phyloP scores from a whole-genome alignment of 2,797 vertebrate species.

The Eulemur coronatus region DNA sequence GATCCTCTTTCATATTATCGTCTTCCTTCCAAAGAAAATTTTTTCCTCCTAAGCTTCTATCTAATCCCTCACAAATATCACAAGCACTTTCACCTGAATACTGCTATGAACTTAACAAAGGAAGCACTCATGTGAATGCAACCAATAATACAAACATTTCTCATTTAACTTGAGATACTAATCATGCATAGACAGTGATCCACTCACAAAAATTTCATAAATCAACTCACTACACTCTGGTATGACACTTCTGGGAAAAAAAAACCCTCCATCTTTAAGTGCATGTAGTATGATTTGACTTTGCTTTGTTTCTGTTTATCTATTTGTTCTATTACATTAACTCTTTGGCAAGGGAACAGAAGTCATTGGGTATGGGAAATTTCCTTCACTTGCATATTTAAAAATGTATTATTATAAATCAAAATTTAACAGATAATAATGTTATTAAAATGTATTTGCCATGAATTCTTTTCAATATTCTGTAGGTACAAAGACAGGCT shows the following conservation, averaged over 20 bases:
- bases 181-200: background rate
- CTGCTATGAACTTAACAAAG: background rate
- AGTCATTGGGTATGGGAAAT: background rate
- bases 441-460: background rate
- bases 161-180: background rate
- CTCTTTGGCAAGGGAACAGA: background rate
- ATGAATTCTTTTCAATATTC: background rate
- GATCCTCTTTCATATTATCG: background rate
- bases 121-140: background rate
- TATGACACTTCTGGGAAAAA: background rate
- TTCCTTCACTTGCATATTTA: background rate
- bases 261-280: background rate
- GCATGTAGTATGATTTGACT: background rate
- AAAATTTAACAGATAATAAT: background rate
- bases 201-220: background rate
- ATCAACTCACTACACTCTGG: background rate
- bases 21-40: background rate
- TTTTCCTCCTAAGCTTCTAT: background rate
- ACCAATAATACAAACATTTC: background rate
- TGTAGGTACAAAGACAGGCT: background rate
- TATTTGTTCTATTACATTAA: background rate
- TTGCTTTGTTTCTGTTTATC: background rate
- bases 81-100: background rate
- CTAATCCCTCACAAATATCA: background rate
- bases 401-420: background rate